Evolutionary conservation across 1,140 invertebrate genomes (phyloP).

Genomic region (Leptinotarsa texana): DNA sequence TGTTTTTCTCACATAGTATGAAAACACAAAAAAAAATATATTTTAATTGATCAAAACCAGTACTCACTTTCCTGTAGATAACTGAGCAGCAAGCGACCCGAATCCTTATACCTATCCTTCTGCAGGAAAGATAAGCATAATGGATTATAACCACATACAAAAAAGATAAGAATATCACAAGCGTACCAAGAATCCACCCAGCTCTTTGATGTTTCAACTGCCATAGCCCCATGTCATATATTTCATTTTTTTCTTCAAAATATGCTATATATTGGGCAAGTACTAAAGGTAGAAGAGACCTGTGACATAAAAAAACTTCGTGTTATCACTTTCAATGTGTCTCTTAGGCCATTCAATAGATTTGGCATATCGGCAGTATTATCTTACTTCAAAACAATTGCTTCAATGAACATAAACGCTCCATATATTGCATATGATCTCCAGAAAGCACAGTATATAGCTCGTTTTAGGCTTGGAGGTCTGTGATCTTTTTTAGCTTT

Average conservation of each 20-base stretch:
- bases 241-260: conserved; percentile 41
- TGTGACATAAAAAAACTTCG: conserved; percentile 24
- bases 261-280: conserved; percentile 56
- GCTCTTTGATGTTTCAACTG: conserved; percentile 51
- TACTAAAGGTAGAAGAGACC: conserved; percentile 43
- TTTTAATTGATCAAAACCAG: neutral
- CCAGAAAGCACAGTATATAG: conserved; percentile 55
- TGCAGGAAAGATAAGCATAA: conserved; percentile 54
- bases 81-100: conserved; percentile 70
- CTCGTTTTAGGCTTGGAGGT: conserved; percentile 44
- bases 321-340: neutral
- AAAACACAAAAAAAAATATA: too few relatives aligned
- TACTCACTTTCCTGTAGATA: conserved; percentile 73
- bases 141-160: conserved; percentile 54
- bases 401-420: conserved; percentile 45
- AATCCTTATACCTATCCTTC: conserved; percentile 68
- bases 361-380: neutral
- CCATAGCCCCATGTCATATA: neutral
- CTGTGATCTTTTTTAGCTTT: conserved; percentile 37
- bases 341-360: neutral
- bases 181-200: conserved; percentile 58
- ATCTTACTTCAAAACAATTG: conserved; percentile 46
- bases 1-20: too few relatives aligned
- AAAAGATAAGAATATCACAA: conserved; percentile 54
- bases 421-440: conserved; percentile 45